Base-by-base conservation (phyloP, 2,797 vertebrate genomes). In the Tinamus major region DNA sequence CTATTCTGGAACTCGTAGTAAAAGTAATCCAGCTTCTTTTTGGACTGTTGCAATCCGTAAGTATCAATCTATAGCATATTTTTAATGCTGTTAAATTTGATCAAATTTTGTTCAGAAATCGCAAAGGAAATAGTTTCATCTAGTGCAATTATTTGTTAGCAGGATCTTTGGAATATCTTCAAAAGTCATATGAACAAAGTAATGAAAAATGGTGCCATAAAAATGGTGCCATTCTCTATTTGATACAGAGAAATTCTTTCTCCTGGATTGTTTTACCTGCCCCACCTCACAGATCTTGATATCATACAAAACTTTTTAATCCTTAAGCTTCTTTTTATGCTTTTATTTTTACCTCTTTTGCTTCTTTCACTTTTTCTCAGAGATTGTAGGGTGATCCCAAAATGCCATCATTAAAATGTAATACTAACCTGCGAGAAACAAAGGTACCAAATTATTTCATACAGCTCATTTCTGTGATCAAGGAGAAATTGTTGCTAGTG, bases 71-170 rank as follows among this genome's bases (percentile, higher is more conserved):
- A n/a, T 17, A 80, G 53, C 62, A 11, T 59, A 83, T 91, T 94
- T 94, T 87, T 87, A 65, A 51, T 76, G 49, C 26, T 89, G 75
- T 83, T 92, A 65, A 87, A 93, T 96, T 85, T n/a, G 33, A 78
- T 89, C 90, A 61, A 71, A 75, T 69, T 53, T 80, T 85, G 51
- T 72, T 87, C 0, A 1, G 94, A 95, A 94, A 82, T 37, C 86
- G 83, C 70, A 93, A 87, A 94, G 92, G 91, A 95, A 94, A 80
- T 91, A 69, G 69, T 78, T 94, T 83, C 41, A 91, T 26, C 39
- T 92, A 92, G 96, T 92, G 56, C 78, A 85, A 94, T 94, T 91
- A 83, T 69, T 83, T 78, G 65, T 59, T 63, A 83, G 53, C 58
- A 83, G 82, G 53, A 69, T 76, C 74, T 79, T 6, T 77, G 44